phyloP scores from a whole-genome alignment of 2,113 vertebrate genomes.

The Nicator chloris region DNA sequence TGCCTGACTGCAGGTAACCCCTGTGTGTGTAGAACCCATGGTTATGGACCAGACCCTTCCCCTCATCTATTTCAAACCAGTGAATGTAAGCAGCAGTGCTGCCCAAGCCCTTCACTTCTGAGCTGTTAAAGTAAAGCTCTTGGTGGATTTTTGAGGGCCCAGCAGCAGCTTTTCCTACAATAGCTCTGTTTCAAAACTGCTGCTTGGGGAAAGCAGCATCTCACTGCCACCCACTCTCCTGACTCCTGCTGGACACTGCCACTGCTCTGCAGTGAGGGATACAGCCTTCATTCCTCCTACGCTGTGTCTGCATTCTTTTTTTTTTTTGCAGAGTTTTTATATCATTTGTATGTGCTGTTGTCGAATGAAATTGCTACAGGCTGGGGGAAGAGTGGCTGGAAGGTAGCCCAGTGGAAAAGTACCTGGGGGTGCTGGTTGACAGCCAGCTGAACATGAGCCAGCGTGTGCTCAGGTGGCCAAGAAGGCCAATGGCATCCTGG shows the following conservation, averaged over 20 bases:
- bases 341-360: neutral
- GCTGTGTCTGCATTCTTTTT: neutral
- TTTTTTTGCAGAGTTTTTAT: neutral
- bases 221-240: neutral
- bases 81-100: neutral
- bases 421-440: neutral
- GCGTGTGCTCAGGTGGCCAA: neutral
- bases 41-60: neutral
- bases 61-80: neutral
- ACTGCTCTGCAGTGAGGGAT: neutral
- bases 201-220: neutral
- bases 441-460: neutral
- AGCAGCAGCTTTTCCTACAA: neutral
- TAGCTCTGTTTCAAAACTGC: neutral
- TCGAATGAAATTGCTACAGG: neutral
- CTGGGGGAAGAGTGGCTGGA: neutral
- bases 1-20: neutral
- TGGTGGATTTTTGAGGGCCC: neutral
- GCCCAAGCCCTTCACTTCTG: rapidly evolving
- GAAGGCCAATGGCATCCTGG: neutral
- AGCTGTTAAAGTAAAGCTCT: neutral
- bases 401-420: neutral
- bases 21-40: neutral
- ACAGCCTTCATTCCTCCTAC: neutral
- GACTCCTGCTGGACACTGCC: neutral